Percentiles rank a stretch among this genome's conserved stretches.
Evolutionary conservation across 1,140 invertebrate genomes (phyloP).

Genomic region (Aphelenchoides fujianensis): DNA sequence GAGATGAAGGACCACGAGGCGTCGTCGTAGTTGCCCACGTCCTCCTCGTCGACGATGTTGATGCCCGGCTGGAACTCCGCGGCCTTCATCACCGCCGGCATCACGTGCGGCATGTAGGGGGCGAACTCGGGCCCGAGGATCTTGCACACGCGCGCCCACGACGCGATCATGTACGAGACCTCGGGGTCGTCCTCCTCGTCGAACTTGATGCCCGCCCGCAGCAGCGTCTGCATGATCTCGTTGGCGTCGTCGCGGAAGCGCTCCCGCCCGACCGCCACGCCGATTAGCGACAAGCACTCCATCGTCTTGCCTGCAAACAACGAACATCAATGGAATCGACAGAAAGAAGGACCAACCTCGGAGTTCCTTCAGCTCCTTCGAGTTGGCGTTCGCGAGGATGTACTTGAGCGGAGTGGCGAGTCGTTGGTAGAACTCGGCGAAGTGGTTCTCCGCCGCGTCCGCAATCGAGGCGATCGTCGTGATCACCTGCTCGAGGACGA

Average conservation of each 20-base stretch:
- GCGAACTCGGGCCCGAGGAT: conserved; percentile 90
- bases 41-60: conserved; percentile 82
- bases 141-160: conserved; percentile 97
- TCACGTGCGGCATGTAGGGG: conserved; percentile 92
- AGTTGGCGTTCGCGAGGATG: conserved; percentile 78
- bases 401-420: conserved; percentile 95
- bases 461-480: conserved; percentile 97
- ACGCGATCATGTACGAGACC: conserved; percentile 94
- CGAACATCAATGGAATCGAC: conserved; percentile 58
- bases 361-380: conserved; percentile 71
- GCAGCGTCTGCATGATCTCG: conserved; percentile 90
- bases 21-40: conserved; percentile 68
- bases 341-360: conserved; percentile 15
- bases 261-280: conserved; percentile 89
- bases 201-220: conserved; percentile 77
- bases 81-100: conserved; percentile 90
- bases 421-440: conserved; percentile 70
- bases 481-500: conserved; percentile 89
- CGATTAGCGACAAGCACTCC: conserved; percentile 97
- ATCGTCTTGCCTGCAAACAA: conserved; percentile 90
- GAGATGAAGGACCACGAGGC: conserved; percentile 97
- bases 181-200: conserved; percentile 68
- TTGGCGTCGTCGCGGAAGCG: conserved; percentile 89
- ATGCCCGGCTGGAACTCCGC: conserved; percentile 95
- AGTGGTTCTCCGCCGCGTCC: conserved; percentile 95